phyloP scores from a whole-genome alignment of 2,888 invertebrate species.

The Melanostoma mellinum region DNA sequence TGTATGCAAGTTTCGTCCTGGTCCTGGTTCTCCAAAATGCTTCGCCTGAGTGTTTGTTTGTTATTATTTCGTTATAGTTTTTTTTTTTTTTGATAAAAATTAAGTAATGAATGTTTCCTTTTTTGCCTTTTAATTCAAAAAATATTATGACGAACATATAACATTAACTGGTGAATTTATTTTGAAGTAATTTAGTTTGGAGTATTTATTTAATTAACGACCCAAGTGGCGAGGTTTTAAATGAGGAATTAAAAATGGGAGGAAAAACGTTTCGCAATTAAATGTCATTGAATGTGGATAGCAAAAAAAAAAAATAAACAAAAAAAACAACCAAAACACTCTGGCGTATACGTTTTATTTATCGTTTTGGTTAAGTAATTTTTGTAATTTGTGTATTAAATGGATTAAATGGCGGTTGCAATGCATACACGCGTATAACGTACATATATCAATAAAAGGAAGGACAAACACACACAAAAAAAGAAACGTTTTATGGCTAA shows the following conservation, averaged over 20 bases:
- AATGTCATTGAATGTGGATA: slow-evolving; percentile 17
- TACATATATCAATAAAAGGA: too few relatives aligned
- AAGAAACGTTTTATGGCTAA: slow-evolving; percentile 11
- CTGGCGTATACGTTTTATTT: slow-evolving; percentile 45
- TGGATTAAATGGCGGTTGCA: background rate
- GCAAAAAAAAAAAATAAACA: background rate
- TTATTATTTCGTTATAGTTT: too few relatives aligned
- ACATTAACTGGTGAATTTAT: slow-evolving; percentile 2
- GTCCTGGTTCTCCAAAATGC: background rate
- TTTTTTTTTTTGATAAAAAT: background rate
- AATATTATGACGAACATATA: background rate
- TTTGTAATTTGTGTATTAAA: slow-evolving; percentile 6
- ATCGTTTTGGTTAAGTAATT: slow-evolving; percentile 29
- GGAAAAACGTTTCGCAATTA: slow-evolving; percentile 22
- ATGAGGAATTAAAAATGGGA: slow-evolving; percentile 24
- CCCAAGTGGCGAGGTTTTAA: slow-evolving; percentile 22
- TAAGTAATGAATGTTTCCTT: background rate
- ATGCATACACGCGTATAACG: background rate
- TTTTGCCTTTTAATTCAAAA: background rate
- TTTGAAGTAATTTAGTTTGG: slow-evolving; percentile 13
- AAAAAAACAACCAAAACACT: background rate
- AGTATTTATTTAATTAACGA: slow-evolving; percentile 47
- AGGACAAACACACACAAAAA: too few relatives aligned
- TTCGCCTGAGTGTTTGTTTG: too few relatives aligned
- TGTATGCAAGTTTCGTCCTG: background rate